Evolutionary conservation across 2,113 vertebrate genomes (phyloP).

Genomic region (Balaeniceps rex): DNA sequence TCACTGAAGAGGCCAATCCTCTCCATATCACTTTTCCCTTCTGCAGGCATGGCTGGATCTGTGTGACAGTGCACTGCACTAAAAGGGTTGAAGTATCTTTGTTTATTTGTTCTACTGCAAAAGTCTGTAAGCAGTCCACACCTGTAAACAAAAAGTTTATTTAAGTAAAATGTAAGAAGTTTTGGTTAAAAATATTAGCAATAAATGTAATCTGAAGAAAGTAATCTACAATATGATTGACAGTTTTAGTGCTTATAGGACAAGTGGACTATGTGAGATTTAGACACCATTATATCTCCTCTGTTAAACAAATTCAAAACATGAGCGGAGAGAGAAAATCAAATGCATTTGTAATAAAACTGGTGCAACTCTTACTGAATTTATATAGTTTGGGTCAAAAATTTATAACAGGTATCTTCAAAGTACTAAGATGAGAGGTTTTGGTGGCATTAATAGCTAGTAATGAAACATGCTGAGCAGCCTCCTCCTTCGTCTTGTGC

Average conservation of each 20-base stretch:
- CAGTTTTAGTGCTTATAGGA: not conserved
- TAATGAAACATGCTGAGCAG: not conserved
- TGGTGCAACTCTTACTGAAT: not conserved
- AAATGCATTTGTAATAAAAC: not conserved
- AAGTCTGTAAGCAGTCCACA: not conserved
- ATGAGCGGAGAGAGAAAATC: not conserved
- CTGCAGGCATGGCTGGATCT: slow-evolving; percentile 66
- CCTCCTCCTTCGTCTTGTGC: not conserved
- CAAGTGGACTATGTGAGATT: not conserved
- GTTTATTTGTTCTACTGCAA: not conserved
- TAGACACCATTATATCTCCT: not conserved
- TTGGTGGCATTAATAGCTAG: not conserved
- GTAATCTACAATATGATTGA: not conserved
- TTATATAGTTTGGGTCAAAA: not conserved
- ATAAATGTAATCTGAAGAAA: not conserved
- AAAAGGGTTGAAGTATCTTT: not conserved
- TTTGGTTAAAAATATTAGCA: not conserved
- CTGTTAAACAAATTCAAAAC: not conserved
- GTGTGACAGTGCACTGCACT: not conserved
- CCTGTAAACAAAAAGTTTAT: not conserved
- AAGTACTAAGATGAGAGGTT: not conserved
- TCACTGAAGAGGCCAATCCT: slow-evolving; percentile 88
- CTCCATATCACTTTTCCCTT: slow-evolving; percentile 86
- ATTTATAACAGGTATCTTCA: not conserved
- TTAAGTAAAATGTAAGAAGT: not conserved